Evolutionary conservation across 1,140 invertebrate species (phyloP).

Genomic region (Heterodera carotae): DNA sequence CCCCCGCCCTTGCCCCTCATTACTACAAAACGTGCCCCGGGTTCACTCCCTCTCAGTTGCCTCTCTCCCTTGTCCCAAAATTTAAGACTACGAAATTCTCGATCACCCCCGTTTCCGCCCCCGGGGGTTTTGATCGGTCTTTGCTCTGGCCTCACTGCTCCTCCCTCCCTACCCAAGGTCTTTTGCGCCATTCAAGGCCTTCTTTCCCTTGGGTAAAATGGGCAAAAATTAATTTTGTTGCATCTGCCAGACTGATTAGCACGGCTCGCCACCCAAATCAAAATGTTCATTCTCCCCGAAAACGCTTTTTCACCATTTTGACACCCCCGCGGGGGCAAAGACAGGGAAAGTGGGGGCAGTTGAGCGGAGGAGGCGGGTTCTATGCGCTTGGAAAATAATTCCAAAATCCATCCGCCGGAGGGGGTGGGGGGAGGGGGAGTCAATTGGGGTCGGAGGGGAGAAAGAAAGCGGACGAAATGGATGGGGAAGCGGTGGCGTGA

Average conservation of each 20-base stretch:
- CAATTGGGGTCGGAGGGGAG: neutral
- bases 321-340: too few relatives aligned
- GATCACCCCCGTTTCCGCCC: neutral
- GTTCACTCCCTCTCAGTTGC: too few relatives aligned
- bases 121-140: neutral
- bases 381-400: too few relatives aligned
- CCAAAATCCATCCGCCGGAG: too few relatives aligned
- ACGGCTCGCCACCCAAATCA: neutral
- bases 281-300: neutral
- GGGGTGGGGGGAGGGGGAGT: neutral
- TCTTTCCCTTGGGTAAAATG: neutral
- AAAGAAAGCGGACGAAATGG: neutral
- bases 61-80: neutral
- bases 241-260: neutral
- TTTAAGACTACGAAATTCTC: neutral
- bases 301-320: too few relatives aligned
- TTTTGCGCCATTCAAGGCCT: neutral
- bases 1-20: neutral
- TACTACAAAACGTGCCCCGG: neutral
- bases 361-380: too few relatives aligned
- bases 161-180: neutral
- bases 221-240: neutral
- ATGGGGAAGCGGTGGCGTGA: neutral
- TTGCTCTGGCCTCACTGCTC: neutral
- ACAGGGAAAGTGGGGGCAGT: too few relatives aligned